phyloP scores from a whole-genome alignment of 1,140 invertebrate species.

The Halyomorpha halys region DNA sequence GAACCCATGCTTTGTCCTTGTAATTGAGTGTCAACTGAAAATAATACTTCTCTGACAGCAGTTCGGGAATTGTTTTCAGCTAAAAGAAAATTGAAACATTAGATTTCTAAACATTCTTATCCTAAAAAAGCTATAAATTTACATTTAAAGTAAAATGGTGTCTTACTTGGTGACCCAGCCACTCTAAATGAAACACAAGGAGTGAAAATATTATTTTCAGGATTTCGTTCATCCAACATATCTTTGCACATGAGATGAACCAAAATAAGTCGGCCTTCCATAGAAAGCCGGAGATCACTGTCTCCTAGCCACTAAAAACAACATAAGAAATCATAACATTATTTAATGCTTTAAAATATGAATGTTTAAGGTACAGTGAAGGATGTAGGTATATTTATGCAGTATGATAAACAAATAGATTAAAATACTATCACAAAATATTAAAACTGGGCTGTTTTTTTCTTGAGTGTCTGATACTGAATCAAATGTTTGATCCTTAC shows the following conservation, averaged over 20 bases:
- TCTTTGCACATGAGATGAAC: slow-evolving; percentile 70
- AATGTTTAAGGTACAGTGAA: neutral
- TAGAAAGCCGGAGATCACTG: slow-evolving; percentile 51
- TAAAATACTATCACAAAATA: too few species aligned
- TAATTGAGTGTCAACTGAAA: slow-evolving; percentile 53
- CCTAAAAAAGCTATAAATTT: too few species aligned
- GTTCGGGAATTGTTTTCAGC: slow-evolving; percentile 9
- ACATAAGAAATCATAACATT: slow-evolving; percentile 23
- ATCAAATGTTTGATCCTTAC: too few species aligned
- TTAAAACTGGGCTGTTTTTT: too few species aligned
- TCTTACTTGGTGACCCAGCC: slow-evolving; percentile 67
- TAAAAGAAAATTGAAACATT: neutral
- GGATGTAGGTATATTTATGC: neutral
- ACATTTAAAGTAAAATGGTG: too few species aligned
- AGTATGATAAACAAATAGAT: neutral
- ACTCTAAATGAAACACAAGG: slow-evolving; percentile 75
- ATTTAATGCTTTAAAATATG: slow-evolving; percentile 5
- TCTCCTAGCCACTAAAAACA: slow-evolving; percentile 69
- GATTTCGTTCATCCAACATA: slow-evolving; percentile 40
- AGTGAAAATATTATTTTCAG: slow-evolving; percentile 45
- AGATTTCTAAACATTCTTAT: too few species aligned
- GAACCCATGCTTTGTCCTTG: slow-evolving; percentile 44
- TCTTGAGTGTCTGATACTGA: too few species aligned
- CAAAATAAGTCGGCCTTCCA: slow-evolving; percentile 67
- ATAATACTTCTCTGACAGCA: slow-evolving; percentile 64